A percentile compares a stretch with the other conserved stretches of the same genome.
Conservation (phyloP, 2,888 invertebrate species). For the Sphaerophoria rueppellii region DNA sequence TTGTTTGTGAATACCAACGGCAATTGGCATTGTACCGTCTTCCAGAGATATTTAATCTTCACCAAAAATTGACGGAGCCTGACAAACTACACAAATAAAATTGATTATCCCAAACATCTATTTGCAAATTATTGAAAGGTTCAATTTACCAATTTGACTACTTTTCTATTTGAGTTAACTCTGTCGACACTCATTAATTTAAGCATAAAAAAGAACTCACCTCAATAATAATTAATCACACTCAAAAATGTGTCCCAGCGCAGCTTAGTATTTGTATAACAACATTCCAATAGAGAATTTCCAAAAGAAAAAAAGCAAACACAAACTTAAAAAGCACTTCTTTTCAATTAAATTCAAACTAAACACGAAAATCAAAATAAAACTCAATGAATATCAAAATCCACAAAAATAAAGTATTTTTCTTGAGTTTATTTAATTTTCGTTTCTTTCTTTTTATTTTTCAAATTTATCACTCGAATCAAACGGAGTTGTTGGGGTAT, state of each 20-base stretch:
- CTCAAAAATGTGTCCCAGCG: slow-evolving; percentile 28
- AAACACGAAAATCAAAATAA: slow-evolving; percentile 21
- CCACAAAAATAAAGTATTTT: too few relatives aligned
- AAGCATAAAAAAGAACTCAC: slow-evolving; percentile 59
- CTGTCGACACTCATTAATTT: slow-evolving; percentile 68
- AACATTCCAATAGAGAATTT: slow-evolving; percentile 56
- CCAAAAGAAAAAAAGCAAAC: slow-evolving; percentile 6
- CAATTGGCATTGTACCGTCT: too few relatives aligned
- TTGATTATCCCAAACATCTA: slow-evolving; percentile 50
- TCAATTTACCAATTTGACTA: slow-evolving; percentile 33
- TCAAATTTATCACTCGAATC: slow-evolving; percentile 13
- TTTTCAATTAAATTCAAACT: slow-evolving; percentile 12
- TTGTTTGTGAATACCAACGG: too few relatives aligned
- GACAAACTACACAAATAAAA: neutral
- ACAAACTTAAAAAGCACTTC: slow-evolving; percentile 22
- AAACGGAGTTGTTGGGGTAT: slow-evolving; percentile 11
- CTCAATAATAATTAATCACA: slow-evolving; percentile 49
- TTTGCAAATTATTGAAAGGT: slow-evolving; percentile 23
- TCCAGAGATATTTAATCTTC: too few relatives aligned
- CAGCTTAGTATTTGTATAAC: neutral
- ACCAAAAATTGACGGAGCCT: too few relatives aligned
- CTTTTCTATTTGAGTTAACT: slow-evolving; percentile 48
- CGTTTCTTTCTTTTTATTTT: too few relatives aligned
- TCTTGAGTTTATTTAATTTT: too few relatives aligned
- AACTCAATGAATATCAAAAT: slow-evolving; percentile 41